These are phyloP conservation scores for Thymallus thymallus DNA, from an alignment of 2,113 vertebrate genomes.

Conservation along the genomic window DNA sequence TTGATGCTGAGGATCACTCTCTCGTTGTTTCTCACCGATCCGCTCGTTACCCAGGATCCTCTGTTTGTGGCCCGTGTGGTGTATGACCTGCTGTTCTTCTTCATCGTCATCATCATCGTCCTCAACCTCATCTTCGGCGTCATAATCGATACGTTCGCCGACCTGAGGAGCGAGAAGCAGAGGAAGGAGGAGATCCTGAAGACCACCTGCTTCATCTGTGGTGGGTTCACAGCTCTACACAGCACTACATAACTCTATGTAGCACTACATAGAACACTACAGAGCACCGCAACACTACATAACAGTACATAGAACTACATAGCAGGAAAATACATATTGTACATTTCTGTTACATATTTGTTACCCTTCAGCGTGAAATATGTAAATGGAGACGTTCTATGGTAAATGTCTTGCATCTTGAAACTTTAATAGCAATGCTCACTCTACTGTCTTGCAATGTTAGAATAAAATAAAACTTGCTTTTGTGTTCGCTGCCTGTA, in stretches of 20 bases:
- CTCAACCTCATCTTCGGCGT: conserved; percentile 98
- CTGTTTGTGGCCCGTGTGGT: conserved; percentile 93
- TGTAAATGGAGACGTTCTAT: no score
- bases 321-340: no score
- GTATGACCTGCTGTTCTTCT: conserved; percentile 97
- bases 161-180: conserved; percentile 98
- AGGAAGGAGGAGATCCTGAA: conserved; percentile 97
- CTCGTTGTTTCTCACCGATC: not conserved
- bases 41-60: conserved; percentile 80
- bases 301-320: no score
- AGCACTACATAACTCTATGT: not conserved
- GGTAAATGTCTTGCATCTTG: no score
- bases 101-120: conserved; percentile 98
- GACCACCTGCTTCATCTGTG: conserved; percentile 96
- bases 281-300: not conserved
- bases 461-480: no score
- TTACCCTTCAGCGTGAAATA: no score
- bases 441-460: no score
- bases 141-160: conserved; percentile 98
- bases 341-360: no score
- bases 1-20: not conserved
- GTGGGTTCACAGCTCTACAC: conserved; percentile 72
- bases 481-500: no score
- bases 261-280: no score
- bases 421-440: no score